Evolutionary conservation across 2,113 vertebrate species (phyloP).

Genomic region (Sinocyclocheilus anshuiensis): DNA sequence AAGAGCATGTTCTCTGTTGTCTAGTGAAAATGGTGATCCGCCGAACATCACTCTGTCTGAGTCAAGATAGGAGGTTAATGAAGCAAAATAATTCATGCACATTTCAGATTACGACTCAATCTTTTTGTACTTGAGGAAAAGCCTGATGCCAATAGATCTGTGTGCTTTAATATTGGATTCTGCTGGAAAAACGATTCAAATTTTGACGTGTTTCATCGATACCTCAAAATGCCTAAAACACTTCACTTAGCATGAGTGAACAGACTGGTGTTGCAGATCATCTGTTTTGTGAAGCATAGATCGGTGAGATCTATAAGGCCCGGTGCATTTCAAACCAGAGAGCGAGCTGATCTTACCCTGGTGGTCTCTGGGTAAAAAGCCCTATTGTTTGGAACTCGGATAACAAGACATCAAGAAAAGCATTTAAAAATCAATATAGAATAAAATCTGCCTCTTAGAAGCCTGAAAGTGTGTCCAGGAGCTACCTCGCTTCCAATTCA

Average conservation of each 20-base stretch:
- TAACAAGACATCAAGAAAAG: conserved; percentile 48
- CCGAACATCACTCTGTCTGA: not conserved
- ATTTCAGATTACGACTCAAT: not conserved
- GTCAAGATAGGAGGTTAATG: conserved; percentile 14
- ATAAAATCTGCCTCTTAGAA: conserved; percentile 25
- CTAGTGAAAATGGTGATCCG: conserved; percentile 3
- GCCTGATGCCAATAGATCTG: not conserved
- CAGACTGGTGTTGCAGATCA: conserved; percentile 5
- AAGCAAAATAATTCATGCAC: conserved; percentile 24
- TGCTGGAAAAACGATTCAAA: not conserved
- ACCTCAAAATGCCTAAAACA: not conserved
- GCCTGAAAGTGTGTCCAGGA: conserved; percentile 42
- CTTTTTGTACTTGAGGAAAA: not conserved
- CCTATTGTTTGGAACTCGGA: conserved; percentile 42
- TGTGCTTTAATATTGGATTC: not conserved
- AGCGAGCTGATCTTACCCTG: conserved; percentile 2
- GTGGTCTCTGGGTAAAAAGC: conserved; percentile 26
- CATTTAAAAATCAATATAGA: conserved; percentile 45
- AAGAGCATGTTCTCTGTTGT: conserved; percentile 26
- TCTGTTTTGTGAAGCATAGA: not conserved
- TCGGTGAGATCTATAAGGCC: conserved; percentile 21
- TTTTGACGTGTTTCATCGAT: not conserved
- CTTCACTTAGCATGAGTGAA: not conserved
- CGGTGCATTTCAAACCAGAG: not conserved
- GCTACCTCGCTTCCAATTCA: conserved; percentile 32